Percentiles rank a stretch among this genome's conserved stretches.
Evolutionary conservation across 2,113 vertebrate species (phyloP).

Genomic region (Macrotis lagotis): DNA sequence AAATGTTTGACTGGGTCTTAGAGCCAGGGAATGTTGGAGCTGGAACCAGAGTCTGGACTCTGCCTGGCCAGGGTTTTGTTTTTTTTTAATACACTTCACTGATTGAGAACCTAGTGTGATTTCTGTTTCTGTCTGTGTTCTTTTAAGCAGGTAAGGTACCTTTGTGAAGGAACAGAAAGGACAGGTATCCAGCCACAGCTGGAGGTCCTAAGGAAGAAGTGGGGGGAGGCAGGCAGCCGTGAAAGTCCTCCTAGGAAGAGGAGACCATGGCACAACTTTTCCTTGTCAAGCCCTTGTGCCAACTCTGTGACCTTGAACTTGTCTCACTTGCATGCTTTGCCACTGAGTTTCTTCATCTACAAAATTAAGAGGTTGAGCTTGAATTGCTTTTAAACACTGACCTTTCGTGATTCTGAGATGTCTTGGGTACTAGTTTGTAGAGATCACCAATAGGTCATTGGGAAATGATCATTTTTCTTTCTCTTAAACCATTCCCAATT

Average conservation of each 20-base stretch:
- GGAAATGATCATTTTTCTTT: slow-evolving; percentile 53
- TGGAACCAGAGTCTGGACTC: not conserved
- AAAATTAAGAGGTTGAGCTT: not conserved
- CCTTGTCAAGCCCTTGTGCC: not conserved
- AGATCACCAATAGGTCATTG: slow-evolving; percentile 61
- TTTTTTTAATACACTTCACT: not conserved
- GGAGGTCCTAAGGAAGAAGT: not conserved
- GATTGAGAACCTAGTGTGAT: not conserved
- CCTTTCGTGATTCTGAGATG: slow-evolving; percentile 46
- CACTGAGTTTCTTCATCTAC: slow-evolving; percentile 16
- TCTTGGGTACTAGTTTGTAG: slow-evolving; percentile 65
- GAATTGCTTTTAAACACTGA: not conserved
- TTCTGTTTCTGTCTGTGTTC: not conserved
- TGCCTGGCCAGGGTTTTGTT: not conserved
- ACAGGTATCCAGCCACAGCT: not conserved
- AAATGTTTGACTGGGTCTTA: not conserved
- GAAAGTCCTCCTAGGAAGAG: not conserved
- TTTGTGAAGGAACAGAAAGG: not conserved
- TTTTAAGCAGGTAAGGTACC: not conserved
- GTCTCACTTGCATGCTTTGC: not conserved
- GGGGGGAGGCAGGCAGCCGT: not conserved
- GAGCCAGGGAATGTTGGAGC: too few species aligned
- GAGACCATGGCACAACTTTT: not conserved
- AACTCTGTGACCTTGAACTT: not conserved
- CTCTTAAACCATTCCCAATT: slow-evolving; percentile 38